Percentiles rank a stretch among this genome's conserved stretches.
Conservation (phyloP, 2,888 invertebrate genomes). For the Ariolimax columbianus region DNA sequence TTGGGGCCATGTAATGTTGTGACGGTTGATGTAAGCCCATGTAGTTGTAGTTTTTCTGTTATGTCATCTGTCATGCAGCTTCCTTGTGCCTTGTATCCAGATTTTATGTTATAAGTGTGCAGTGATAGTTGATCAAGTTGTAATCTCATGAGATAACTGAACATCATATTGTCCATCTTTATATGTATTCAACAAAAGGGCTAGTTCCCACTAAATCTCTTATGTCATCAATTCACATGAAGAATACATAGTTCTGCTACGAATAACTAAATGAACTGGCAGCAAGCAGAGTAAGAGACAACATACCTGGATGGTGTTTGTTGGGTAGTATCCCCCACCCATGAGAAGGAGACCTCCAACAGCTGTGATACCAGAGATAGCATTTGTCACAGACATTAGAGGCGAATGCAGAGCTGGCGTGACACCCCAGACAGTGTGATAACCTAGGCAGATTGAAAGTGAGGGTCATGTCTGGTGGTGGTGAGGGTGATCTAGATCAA, state of each 20-base stretch:
- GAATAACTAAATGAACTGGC: not conserved
- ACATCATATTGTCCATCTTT: too few relatives aligned
- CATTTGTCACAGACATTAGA: conserved; percentile 94
- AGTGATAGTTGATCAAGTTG: too few relatives aligned
- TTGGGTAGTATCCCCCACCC: conserved; percentile 88
- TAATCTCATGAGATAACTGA: too few relatives aligned
- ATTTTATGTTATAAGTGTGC: too few relatives aligned
- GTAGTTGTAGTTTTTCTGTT: too few relatives aligned
- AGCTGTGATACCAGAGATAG: conserved; percentile 93
- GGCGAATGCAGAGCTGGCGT: conserved; percentile 94
- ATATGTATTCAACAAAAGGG: too few relatives aligned
- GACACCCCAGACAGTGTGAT: conserved; percentile 95
- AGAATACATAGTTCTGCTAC: not conserved
- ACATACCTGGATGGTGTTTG: conserved; percentile 83
- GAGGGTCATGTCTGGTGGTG: not conserved
- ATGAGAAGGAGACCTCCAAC: conserved; percentile 92
- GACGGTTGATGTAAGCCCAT: too few relatives aligned
- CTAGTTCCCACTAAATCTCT: too few relatives aligned
- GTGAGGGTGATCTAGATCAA: not conserved
- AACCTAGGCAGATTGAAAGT: conserved; percentile 79
- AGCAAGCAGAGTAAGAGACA: not conserved
- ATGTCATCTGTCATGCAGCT: too few relatives aligned
- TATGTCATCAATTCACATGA: too few relatives aligned
- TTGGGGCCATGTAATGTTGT: too few relatives aligned
- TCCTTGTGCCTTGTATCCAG: too few relatives aligned